Evolutionary conservation across 2,113 vertebrate species (phyloP).

Genomic region (Tachycineta bicolor): DNA sequence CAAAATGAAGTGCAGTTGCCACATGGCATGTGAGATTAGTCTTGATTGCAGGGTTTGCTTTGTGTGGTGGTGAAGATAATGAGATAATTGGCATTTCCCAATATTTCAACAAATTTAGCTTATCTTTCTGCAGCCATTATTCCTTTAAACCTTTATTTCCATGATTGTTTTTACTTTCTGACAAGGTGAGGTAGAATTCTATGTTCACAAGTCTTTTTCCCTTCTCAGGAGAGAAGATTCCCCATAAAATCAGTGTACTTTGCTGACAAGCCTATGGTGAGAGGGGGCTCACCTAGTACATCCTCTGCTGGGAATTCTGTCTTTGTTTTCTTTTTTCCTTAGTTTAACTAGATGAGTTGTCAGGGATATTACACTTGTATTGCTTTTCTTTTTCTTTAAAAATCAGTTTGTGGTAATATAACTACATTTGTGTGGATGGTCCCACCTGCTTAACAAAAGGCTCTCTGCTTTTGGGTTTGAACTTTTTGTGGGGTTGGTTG

Average conservation of each 20-base stretch:
- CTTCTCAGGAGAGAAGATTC: neutral
- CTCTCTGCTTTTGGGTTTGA: neutral
- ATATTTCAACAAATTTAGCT: neutral
- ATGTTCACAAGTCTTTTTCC: neutral
- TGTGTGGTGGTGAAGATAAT: neutral
- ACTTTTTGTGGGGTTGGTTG: neutral
- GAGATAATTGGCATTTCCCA: conserved; percentile 15
- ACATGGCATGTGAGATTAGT: neutral
- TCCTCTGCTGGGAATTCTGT: neutral
- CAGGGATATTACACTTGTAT: neutral
- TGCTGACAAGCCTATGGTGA: neutral
- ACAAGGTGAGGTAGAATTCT: neutral
- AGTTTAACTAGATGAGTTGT: neutral
- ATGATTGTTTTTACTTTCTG: neutral
- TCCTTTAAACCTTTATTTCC: neutral
- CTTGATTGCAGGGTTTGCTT: conserved; percentile 15
- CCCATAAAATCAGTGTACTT: neutral
- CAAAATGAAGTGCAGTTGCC: conserved; percentile 44
- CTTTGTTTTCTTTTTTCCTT: neutral
- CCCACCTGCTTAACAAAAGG: neutral
- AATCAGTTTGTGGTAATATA: neutral
- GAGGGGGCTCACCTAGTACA: fast-evolving
- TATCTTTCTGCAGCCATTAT: neutral
- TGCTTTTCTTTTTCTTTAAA: neutral
- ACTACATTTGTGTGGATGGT: neutral